phyloP scores from a whole-genome alignment of 2,113 vertebrate genomes.

The Ardeotis arabs region DNA sequence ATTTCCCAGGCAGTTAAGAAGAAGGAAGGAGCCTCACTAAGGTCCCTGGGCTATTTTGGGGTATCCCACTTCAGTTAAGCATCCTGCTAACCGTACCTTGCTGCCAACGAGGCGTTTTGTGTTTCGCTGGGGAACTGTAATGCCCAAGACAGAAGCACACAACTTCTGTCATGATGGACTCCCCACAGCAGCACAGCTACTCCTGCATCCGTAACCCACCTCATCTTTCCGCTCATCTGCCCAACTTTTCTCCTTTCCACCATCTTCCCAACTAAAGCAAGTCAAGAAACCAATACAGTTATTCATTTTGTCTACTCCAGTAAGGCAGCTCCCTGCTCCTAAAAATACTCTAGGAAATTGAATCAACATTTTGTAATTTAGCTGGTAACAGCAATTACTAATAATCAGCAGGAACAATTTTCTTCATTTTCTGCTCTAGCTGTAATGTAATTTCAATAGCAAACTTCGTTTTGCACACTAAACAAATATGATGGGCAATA shows the following conservation, averaged over 20 bases:
- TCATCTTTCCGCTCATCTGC: not conserved
- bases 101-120: not conserved
- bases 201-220: not conserved
- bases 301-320: not conserved
- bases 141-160: not conserved
- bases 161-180: not conserved
- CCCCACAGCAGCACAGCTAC: not conserved
- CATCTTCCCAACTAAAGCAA: not conserved
- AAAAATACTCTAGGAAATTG: slow-evolving; percentile 41
- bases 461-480: not conserved
- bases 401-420: slow-evolving; percentile 35
- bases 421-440: slow-evolving; percentile 14
- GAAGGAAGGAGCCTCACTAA: not conserved
- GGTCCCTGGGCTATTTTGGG: not conserved
- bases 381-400: slow-evolving; percentile 39
- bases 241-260: not conserved
- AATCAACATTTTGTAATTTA: slow-evolving; percentile 47
- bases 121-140: not conserved
- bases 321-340: not conserved
- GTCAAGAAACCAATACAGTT: not conserved
- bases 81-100: not conserved
- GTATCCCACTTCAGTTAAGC: not conserved
- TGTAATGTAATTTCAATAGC: slow-evolving; percentile 2
- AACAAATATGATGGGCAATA: not conserved
- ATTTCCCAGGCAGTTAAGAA: not conserved